These are phyloP conservation scores for Scelioninae gen. 1 DNA, from an alignment of 2,888 invertebrate species.

Conservation along the genomic window DNA sequence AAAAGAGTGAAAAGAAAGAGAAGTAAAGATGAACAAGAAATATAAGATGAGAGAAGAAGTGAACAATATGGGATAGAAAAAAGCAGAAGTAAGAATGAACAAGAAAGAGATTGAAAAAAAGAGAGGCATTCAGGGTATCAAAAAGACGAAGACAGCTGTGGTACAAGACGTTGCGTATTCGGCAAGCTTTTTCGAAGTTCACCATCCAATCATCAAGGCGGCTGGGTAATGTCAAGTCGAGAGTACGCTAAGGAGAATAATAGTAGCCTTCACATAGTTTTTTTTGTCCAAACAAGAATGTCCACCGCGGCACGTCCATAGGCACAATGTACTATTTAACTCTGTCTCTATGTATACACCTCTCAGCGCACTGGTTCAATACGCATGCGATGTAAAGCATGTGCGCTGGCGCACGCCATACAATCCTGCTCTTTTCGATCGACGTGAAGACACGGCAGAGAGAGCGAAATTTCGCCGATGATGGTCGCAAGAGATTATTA, in stretches of 20 bases:
- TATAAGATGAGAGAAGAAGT: no score
- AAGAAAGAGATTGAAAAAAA: slow-evolving; percentile 16
- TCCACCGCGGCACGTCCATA: slow-evolving; percentile 66
- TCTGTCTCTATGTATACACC: slow-evolving; percentile 41
- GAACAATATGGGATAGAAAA: no score
- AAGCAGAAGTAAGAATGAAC: slow-evolving; percentile 17
- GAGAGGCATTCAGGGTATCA: no score
- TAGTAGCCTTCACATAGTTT: slow-evolving; percentile 61
- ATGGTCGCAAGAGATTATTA: slow-evolving; percentile 73
- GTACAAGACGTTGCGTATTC: slow-evolving; percentile 33
- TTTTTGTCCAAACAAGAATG: slow-evolving; percentile 61
- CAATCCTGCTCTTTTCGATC: slow-evolving; percentile 82
- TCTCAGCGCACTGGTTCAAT: slow-evolving; percentile 77
- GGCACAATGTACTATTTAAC: slow-evolving; percentile 55
- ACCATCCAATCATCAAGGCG: slow-evolving; percentile 55
- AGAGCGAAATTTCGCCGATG: slow-evolving; percentile 78
- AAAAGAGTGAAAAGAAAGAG: no score
- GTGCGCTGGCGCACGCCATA: slow-evolving; percentile 78
- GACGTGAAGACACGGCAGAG: slow-evolving; percentile 79
- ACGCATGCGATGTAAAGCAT: slow-evolving; percentile 82
- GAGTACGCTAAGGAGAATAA: slow-evolving; percentile 66
- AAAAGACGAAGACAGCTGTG: no score
- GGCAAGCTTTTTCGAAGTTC: slow-evolving; percentile 60
- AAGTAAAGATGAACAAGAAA: no score
- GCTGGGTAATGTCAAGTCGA: slow-evolving; percentile 57